These are phyloP conservation scores for Drosophila baimaii DNA, from an alignment of 1,140 invertebrate genomes.

Conservation along the genomic window DNA sequence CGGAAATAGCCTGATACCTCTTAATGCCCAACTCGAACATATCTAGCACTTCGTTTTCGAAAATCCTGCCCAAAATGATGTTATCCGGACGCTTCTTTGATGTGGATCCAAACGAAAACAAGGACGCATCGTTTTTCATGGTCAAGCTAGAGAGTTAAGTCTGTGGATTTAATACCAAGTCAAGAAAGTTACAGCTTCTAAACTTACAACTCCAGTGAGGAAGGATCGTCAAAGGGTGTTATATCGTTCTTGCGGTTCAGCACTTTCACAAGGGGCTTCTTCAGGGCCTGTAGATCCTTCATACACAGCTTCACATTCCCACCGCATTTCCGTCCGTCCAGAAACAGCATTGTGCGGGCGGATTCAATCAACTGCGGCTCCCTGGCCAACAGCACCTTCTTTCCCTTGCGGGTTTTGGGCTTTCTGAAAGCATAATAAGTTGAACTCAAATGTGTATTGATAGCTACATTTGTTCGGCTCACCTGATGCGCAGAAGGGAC, in stretches of 20 bases:
- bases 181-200: not conserved
- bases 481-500: slow-evolving; percentile 80
- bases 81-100: slow-evolving; percentile 98
- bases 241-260: slow-evolving; percentile 93
- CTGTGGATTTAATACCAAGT: not conserved
- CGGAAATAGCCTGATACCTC: slow-evolving; percentile 90
- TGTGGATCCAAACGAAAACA: slow-evolving; percentile 96
- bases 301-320: slow-evolving; percentile 90
- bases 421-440: slow-evolving; percentile 85
- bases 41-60: slow-evolving; percentile 95
- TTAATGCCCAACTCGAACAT: slow-evolving; percentile 98
- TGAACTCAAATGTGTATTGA: not conserved
- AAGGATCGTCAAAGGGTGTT: slow-evolving; percentile 93
- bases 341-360: slow-evolving; percentile 92
- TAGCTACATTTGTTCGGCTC: not conserved
- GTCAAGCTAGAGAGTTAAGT: slow-evolving; percentile 86
- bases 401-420: slow-evolving; percentile 94
- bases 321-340: slow-evolving; percentile 94
- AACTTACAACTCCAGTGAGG: slow-evolving; percentile 90
- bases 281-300: slow-evolving; percentile 95
- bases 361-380: slow-evolving; percentile 96
- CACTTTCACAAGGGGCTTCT: slow-evolving; percentile 92
- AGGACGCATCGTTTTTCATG: slow-evolving; percentile 93
- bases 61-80: slow-evolving; percentile 94
- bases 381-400: slow-evolving; percentile 91